These are phyloP conservation scores for Plutomurus gul DNA, from an alignment of 1,140 invertebrate species.

Conservation along the genomic window DNA sequence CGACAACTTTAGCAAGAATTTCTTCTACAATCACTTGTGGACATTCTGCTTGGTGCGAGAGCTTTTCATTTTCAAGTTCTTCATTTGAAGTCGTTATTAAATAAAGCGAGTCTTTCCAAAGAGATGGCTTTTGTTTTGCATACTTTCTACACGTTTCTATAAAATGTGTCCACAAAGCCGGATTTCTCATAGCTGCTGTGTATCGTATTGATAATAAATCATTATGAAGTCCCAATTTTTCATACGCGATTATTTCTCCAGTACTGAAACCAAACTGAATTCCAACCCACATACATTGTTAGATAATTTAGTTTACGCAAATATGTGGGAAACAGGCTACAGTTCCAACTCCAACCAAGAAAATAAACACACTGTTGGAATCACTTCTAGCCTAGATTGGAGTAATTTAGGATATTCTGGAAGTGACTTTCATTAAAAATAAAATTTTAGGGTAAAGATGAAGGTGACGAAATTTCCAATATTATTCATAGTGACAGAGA, in stretches of 20 bases:
- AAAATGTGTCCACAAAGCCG: conserved; percentile 46
- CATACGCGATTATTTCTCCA: conserved; percentile 53
- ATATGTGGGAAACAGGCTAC: too few relatives aligned
- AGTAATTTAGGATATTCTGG: too few relatives aligned
- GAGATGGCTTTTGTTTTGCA: conserved; percentile 44
- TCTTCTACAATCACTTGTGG: conserved; percentile 51
- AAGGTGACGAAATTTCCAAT: too few relatives aligned
- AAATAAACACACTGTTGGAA: too few relatives aligned
- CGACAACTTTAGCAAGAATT: conserved; percentile 47
- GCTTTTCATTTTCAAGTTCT: not conserved
- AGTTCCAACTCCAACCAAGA: too few relatives aligned
- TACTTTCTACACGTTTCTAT: conserved; percentile 52
- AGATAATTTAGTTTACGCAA: too few relatives aligned
- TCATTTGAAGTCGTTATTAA: conserved; percentile 40
- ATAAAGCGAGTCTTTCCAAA: conserved; percentile 54
- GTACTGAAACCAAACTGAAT: conserved; percentile 43
- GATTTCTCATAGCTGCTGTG: conserved; percentile 37
- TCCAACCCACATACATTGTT: too few relatives aligned
- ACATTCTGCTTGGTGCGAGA: not conserved
- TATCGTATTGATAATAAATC: conserved; percentile 48
- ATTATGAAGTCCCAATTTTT: conserved; percentile 50
- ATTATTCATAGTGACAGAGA: too few relatives aligned
- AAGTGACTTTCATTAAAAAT: too few relatives aligned
- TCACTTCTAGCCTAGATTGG: too few relatives aligned
- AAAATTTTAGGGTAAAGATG: too few relatives aligned